Base-by-base conservation (phyloP, 2,797 vertebrate species). In the Bradypodion ventrale region DNA sequence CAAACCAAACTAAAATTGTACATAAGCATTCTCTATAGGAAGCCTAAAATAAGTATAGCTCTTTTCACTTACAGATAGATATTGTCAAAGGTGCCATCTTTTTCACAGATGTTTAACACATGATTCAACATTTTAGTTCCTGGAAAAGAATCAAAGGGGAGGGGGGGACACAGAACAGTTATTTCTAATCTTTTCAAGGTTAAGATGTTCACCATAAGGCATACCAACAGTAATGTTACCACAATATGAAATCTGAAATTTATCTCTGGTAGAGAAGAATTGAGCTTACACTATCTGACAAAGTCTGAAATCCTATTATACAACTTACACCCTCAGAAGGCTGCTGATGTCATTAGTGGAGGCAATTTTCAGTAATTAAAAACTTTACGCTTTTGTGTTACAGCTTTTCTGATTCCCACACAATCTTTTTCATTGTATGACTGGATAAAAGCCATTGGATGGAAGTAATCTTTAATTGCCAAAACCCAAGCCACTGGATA, bases 101-200 rank as follows among this genome's bases (percentile, higher is more conserved):
- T 99, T 96, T 99, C 98, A 95, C 98, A 99, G 95, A 99, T 99
- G 97, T 98, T 99, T 96, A 99, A 97, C 94, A 99, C 99, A 89
- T 99, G 99, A 97, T 99, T 99, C 96, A 99, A 96, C 99, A 99
- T 99, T 97, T 99, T 99, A 91, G 98, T 99, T 97, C 99, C 99
- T 99, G 92, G 80, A 84, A 21, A 94, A 42, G 91, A 91, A 56
- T 82, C 80, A 92, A 94, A 87, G 52, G 75, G 25, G 90, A 29
- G 91, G 77, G 88, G 80, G 91, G 88, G 80, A 91, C 80, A 8
- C 72, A 59, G 37, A 68, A 8, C 85, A 49, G 21, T 40, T 44
- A 87, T 83, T 25, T 81, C 69, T n/a, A 27, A 8, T 42, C 23
- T 68, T 65, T 4, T 15, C 87, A 16, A 32, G 80, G 65, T 66